Evolutionary conservation across 2,113 vertebrate genomes (phyloP).

Genomic region (Cynopterus brachyotis): DNA sequence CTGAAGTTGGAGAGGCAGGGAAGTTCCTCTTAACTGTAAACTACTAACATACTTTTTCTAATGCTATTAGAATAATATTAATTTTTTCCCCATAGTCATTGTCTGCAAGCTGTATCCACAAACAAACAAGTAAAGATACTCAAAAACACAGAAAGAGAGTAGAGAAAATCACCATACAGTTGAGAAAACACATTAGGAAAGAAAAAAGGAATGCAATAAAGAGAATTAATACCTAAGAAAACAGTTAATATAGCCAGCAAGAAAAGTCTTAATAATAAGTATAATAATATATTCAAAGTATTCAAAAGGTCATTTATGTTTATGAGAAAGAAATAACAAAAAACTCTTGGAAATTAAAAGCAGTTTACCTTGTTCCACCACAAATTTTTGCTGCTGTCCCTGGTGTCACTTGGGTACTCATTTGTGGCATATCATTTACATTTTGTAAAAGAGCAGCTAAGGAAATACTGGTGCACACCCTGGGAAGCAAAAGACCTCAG

Average conservation of each 20-base stretch:
- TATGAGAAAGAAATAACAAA: not conserved
- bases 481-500: not conserved
- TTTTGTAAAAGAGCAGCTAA: not conserved
- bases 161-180: not conserved
- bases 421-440: not conserved
- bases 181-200: not conserved
- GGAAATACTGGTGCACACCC: no score
- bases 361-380: not conserved
- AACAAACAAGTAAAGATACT: not conserved
- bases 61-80: not conserved
- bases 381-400: not conserved
- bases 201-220: not conserved
- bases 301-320: not conserved
- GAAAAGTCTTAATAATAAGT: not conserved
- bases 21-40: not conserved
- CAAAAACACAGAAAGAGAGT: not conserved
- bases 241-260: not conserved
- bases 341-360: not conserved
- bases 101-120: not conserved
- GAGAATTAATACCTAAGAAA: not conserved
- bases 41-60: not conserved
- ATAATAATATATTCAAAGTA: not conserved
- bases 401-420: not conserved
- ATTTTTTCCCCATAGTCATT: not conserved
- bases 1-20: not conserved